phyloP scores from a whole-genome alignment of 2,113 vertebrate genomes.

The Corvus hawaiiensis region DNA sequence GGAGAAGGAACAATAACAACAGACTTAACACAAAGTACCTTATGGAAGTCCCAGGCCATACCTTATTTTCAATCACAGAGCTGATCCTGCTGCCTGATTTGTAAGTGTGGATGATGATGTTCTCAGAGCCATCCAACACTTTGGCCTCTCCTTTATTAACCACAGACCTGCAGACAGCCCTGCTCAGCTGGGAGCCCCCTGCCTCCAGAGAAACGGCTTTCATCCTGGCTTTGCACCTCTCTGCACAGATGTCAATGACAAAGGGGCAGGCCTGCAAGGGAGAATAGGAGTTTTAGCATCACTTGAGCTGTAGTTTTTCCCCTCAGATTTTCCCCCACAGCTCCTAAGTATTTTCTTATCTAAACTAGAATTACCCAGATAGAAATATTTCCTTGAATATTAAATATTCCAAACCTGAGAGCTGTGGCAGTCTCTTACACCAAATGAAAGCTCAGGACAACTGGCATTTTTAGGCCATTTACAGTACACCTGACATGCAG shows the following conservation, averaged over 20 bases:
- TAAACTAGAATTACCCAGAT: not conserved
- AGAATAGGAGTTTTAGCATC: not conserved
- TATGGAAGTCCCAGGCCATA: conserved; percentile 2
- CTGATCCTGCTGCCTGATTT: conserved; percentile 79
- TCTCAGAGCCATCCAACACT: conserved; percentile 76
- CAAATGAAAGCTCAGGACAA: not conserved
- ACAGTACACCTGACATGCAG: rapidly evolving
- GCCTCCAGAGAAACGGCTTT: conserved; percentile 76
- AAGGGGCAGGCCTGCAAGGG: conserved; percentile 86
- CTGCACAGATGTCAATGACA: conserved; percentile 77
- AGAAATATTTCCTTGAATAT: not conserved
- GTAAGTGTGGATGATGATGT: conserved; percentile 77
- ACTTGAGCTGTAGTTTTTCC: not conserved
- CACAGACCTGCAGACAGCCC: conserved; percentile 81
- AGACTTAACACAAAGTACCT: not conserved
- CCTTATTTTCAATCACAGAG: conserved; percentile 89
- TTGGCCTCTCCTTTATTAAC: conserved; percentile 72
- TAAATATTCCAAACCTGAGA: not conserved
- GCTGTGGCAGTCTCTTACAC: not conserved
- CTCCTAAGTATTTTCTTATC: not conserved
- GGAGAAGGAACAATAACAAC: not conserved
- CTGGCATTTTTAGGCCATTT: not conserved
- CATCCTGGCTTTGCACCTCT: conserved; percentile 76
- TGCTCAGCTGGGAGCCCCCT: conserved; percentile 78
- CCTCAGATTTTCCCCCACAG: not conserved